Evolutionary conservation across 2,113 vertebrate genomes (phyloP), one percentile per base, ranked within the genome.

Genomic region (Salvelinus namaycush): DNA sequence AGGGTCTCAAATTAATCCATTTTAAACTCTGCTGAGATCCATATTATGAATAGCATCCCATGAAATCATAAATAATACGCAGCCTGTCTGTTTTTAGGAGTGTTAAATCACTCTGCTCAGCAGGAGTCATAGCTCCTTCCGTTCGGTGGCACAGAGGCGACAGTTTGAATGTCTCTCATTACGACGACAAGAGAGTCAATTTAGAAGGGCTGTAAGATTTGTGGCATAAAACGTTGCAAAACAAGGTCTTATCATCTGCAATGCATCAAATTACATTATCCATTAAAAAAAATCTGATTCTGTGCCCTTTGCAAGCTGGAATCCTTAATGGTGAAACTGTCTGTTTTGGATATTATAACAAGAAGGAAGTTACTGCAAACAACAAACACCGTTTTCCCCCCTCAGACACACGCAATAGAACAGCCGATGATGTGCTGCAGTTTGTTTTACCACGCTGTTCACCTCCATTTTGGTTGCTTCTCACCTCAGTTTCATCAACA

Each of bases 1-100:
- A 67, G 65, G 24, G 24, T 27, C 24, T 29, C 14, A 27, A 67
- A 67, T 31, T 13, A 67, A 27, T 64, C 62, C 0, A 18, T 27
- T 67, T 27, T 3, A 67, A 29, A 11, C 65, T n/a, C 24, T 26
- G 20, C 60, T n/a, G 22, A 64, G 60, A 26, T 26, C 26, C 8
- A 4, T 67, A 62, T 67, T 27, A 14, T 67, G 65, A 67, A 67
- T 5, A 5, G 24, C 24, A 5, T 31, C 12, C 13, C 24, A 14
- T 29, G 65, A 74, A 65, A 74, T 39, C 22, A 1, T 18, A 22
- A 64, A 74, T 74, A 74, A 74, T 60, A 31, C n/a, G 59, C 59
- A 48, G 72, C 16, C 26, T 57, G 74, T 13, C 51, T 69, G 48
- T 76, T 49, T 29, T 66, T 62, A 29, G 26, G 14, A 1, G 65